Evolutionary conservation across 92 coral and sea anemone species (phyloP).

Genomic region (Phenganax stokvisi): DNA sequence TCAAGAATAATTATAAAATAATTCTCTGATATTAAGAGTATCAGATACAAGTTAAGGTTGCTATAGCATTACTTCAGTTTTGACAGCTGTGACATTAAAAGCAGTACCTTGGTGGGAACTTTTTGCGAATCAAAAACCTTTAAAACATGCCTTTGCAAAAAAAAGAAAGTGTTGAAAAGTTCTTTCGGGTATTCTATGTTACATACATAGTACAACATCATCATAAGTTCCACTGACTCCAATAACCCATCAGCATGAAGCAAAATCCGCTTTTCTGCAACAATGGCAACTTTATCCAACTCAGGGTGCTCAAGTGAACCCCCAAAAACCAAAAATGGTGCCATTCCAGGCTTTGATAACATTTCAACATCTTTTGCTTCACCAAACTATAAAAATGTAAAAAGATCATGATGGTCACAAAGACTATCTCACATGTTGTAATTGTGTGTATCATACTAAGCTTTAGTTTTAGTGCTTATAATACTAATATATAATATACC

Average conservation of each 20-base stretch:
- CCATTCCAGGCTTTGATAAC: not conserved
- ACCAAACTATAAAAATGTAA: not conserved
- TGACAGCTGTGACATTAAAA: not conserved
- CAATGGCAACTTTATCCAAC: not conserved
- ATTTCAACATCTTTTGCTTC: not conserved
- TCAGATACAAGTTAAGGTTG: not conserved
- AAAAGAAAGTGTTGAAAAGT: not conserved
- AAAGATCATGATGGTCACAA: not conserved
- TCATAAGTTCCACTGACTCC: not conserved
- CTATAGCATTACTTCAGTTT: not conserved
- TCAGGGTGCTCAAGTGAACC: constrained; percentile 9
- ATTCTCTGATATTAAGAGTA: not conserved
- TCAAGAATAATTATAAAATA: no score
- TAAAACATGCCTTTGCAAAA: not conserved
- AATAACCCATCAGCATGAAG: not conserved
- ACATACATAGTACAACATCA: not conserved
- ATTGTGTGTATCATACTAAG: not conserved
- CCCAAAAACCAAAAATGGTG: constrained; percentile 6
- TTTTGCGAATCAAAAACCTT: constrained; percentile 2
- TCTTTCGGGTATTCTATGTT: not conserved
- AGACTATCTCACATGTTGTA: not conserved
- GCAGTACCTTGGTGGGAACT: not conserved
- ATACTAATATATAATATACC: not conserved
- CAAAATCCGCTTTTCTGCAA: not conserved
- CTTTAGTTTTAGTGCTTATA: not conserved